Base-by-base conservation (phyloP, 2,888 invertebrate species). In the Alsophila aescularia region DNA sequence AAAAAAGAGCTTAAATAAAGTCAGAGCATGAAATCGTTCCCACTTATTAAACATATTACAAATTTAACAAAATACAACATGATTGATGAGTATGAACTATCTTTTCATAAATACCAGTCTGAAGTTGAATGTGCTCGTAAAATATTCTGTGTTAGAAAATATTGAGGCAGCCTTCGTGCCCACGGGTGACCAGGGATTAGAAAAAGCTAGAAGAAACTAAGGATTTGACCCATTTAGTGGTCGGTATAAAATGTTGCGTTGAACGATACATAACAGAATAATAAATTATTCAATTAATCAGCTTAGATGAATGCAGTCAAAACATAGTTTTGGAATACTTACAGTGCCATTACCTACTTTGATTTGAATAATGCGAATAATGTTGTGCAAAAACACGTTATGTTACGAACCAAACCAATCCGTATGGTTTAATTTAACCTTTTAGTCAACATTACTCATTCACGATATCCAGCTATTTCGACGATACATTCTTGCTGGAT, bases 121-220 rank as follows among this genome's bases (percentile, higher is more conserved):
- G 52, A 53, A 44, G 51, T 57, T 50, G 32, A 18, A 43, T 52
- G 52, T n/a, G n/a, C n/a, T n/a, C n/a, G 50, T 57, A 39, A 54
- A 64, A 58, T 57, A 58, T 57, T 60, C 43, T 57, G 29, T 24
- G 47, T 55, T 52, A 59, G 52, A 64, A 60, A 61, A 54, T 58
- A 53, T 53, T 50, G 36, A 36, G 50, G 51, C 47, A 54, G 48
- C 50, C 43, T 51, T 47, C 31, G 53, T 1, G 44, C 32, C 39
- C 14, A 7, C 44, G 48, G 40, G 52, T 21, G n/a, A n/a, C 14
- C 15, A 15, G 4, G 29, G 40, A 12, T 42, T 16, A 39, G 37
- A 40, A 57, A 52, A 52, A 48, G 27, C 52, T 18, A 14, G 27
- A 18, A 31, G 13, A 36, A 27, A n/a, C n/a, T 10, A 5, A n/a